Evolutionary conservation across 2,888 invertebrate species (phyloP).

Genomic region (Harpalus rufipes): DNA sequence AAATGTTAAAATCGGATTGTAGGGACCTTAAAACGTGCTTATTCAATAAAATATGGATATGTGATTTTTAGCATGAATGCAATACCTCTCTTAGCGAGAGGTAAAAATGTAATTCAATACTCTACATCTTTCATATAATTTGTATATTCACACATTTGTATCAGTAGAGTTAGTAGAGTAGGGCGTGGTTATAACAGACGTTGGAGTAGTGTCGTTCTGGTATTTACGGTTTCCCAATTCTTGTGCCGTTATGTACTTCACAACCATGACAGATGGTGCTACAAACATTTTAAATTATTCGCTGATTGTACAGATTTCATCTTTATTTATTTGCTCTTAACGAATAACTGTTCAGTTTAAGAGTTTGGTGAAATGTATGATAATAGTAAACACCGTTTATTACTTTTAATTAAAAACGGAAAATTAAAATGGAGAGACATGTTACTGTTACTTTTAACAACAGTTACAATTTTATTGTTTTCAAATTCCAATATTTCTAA

Average conservation of each 20-base stretch:
- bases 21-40: no score
- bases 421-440: background rate
- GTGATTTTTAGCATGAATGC: no score
- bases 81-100: no score
- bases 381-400: constrained; percentile 7
- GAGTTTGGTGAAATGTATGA: constrained; percentile 18
- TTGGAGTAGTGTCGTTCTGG: constrained; percentile 13
- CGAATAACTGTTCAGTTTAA: constrained; percentile 17
- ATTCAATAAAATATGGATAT: no score
- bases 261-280: constrained; percentile 53
- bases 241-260: constrained; percentile 56
- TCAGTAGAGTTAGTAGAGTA: background rate
- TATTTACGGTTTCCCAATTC: constrained; percentile 65
- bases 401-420: constrained; percentile 19
- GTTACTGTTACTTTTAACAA: background rate
- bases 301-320: constrained; percentile 48
- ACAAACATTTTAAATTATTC: constrained; percentile 2
- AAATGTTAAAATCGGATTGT: no score
- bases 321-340: constrained; percentile 33
- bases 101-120: no score
- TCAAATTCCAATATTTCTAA: background rate
- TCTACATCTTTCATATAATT: no score
- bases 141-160: no score
- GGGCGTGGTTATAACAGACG: constrained; percentile 44
- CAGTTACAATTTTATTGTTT: background rate